These are phyloP conservation scores for Nematopogon swammerdamellus DNA, from an alignment of 2,888 invertebrate genomes.

Conservation along the genomic window DNA sequence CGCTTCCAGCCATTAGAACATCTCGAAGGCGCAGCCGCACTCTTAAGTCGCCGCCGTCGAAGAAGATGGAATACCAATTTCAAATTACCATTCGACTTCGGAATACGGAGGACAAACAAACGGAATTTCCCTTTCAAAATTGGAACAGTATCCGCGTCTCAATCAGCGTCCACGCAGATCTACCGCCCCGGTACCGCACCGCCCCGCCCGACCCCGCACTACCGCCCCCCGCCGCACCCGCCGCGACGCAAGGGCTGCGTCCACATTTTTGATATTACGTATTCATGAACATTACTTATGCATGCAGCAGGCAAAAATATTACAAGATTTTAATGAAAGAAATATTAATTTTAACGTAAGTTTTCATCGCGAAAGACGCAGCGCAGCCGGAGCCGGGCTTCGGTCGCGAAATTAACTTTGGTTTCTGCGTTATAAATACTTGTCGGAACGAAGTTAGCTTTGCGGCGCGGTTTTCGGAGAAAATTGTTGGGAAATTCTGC, in stretches of 20 bases:
- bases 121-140: neutral
- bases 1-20: too few relatives aligned
- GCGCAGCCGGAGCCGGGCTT: conserved; percentile 20
- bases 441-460: neutral
- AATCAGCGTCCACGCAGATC: neutral
- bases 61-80: neutral
- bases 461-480: neutral
- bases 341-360: conserved; percentile 56
- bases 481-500: conserved; percentile 9
- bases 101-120: neutral
- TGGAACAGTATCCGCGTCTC: neutral
- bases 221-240: conserved; percentile 3
- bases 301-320: conserved; percentile 57
- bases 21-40: too few relatives aligned
- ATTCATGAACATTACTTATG: conserved; percentile 57
- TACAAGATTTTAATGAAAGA: conserved; percentile 60
- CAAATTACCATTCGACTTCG: neutral
- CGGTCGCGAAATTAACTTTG: conserved; percentile 35
- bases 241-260: conserved; percentile 6
- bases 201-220: neutral
- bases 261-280: conserved; percentile 44
- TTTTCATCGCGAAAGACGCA: conserved; percentile 40
- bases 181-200: neutral
- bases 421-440: conserved; percentile 1
- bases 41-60: too few relatives aligned